A percentile compares a stretch with the other conserved stretches of the same genome.
phyloP scores from a whole-genome alignment of 1,140 invertebrate species.

The Leptestheria dahalacensis region DNA sequence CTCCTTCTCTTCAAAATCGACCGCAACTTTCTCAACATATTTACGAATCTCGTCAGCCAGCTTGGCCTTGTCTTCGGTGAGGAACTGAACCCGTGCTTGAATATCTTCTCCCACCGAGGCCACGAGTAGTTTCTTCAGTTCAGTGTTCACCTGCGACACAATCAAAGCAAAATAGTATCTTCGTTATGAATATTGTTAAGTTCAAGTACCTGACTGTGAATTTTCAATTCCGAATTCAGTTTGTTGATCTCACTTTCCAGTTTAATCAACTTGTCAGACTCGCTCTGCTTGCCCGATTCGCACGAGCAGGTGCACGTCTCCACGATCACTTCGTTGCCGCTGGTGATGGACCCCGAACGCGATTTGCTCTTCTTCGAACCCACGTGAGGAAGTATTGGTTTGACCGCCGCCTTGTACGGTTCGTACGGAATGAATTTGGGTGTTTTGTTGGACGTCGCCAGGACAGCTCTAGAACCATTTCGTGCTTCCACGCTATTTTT shows the following conservation, averaged over 20 bases:
- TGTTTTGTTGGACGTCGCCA: slow-evolving; percentile 31
- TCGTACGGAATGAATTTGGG: slow-evolving; percentile 78
- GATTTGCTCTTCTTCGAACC: slow-evolving; percentile 13
- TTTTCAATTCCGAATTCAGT: slow-evolving; percentile 51
- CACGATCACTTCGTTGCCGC: neutral
- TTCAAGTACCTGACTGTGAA: slow-evolving; percentile 35
- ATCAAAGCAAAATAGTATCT: slow-evolving; percentile 20
- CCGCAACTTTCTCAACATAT: slow-evolving; percentile 64
- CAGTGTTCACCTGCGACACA: slow-evolving; percentile 78
- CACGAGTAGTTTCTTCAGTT: slow-evolving; percentile 80
- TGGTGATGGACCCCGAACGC: neutral
- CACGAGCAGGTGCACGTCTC: slow-evolving; percentile 12
- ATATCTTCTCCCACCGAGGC: slow-evolving; percentile 88
- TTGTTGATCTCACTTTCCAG: slow-evolving; percentile 24
- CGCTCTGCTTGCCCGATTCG: neutral
- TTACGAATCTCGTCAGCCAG: slow-evolving; percentile 66
- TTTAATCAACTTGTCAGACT: slow-evolving; percentile 4
- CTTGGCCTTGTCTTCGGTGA: slow-evolving; percentile 80
- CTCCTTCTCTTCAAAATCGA: slow-evolving; percentile 82
- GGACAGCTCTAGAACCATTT: too few species aligned
- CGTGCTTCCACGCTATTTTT: too few species aligned
- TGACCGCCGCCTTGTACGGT: slow-evolving; percentile 70
- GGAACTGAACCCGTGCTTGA: slow-evolving; percentile 65
- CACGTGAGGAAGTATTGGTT: slow-evolving; percentile 46
- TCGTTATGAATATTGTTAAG: slow-evolving; percentile 10